A percentile compares a stretch with the other conserved stretches of the same genome.
Evolutionary conservation across 1,140 invertebrate species (phyloP).

Genomic region (Panonychus citri): DNA sequence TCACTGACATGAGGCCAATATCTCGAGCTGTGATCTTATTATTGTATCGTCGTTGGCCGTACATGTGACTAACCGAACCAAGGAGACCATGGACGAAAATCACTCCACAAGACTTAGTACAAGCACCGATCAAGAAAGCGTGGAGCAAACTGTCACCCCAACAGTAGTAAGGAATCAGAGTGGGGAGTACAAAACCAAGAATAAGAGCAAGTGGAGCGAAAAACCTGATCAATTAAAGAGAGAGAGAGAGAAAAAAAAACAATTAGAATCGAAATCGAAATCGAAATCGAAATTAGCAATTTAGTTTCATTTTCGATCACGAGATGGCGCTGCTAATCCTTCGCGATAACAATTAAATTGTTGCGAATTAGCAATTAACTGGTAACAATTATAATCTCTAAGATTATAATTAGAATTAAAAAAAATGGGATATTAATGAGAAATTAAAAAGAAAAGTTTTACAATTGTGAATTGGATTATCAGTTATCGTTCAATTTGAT

Average conservation of each 20-base stretch:
- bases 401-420: too few species aligned
- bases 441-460: too few species aligned
- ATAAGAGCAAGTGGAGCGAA: background rate
- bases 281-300: too few species aligned
- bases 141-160: conserved; percentile 58
- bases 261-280: background rate
- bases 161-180: conserved; percentile 45
- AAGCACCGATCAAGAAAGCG: conserved; percentile 50
- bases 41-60: conserved; percentile 25
- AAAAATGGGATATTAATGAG: too few species aligned
- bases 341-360: too few species aligned
- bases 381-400: too few species aligned
- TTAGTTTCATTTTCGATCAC: too few species aligned
- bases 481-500: too few species aligned
- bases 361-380: too few species aligned
- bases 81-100: background rate
- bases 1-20: conserved; percentile 26
- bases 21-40: conserved; percentile 27
- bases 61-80: conserved; percentile 26
- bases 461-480: too few species aligned
- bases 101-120: background rate
- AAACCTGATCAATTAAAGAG: background rate
- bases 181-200: conserved; percentile 63
- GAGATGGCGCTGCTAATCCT: too few species aligned
- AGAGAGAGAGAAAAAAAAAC: background rate